Evolutionary conservation across 30 jellyfish, hydroid and myxozoan species (phyloP).

Genomic region (Chironex yamaguchii): DNA sequence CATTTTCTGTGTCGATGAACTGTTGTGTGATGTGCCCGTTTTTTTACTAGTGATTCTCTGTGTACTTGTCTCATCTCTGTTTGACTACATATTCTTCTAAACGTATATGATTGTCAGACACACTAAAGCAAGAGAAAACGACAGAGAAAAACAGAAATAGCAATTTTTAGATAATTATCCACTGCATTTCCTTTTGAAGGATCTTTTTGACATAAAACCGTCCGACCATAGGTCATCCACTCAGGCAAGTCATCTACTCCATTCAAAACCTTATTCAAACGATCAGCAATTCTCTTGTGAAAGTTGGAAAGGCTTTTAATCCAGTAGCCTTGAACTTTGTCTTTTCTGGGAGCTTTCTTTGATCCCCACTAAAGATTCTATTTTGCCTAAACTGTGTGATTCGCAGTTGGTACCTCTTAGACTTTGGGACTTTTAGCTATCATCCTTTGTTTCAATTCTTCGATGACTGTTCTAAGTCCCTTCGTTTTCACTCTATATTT

Average conservation of each 20-base stretch:
- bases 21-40: too few relatives aligned
- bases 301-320: constrained; percentile 2
- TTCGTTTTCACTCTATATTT: background rate
- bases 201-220: constrained; percentile 26
- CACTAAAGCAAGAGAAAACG: too few relatives aligned
- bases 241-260: background rate
- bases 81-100: too few relatives aligned
- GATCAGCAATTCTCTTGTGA: constrained; percentile 25
- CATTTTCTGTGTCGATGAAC: too few relatives aligned
- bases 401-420: background rate
- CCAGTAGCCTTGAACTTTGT: background rate
- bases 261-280: background rate
- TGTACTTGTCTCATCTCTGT: too few relatives aligned
- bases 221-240: constrained; percentile 9
- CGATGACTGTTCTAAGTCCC: background rate
- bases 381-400: background rate
- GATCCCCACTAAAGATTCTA: background rate
- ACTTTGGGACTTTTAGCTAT: background rate
- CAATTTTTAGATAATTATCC: background rate
- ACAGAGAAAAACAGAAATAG: too few relatives aligned
- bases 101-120: too few relatives aligned
- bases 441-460: background rate
- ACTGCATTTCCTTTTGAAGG: constrained; percentile 12
- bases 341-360: too few relatives aligned
- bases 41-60: too few relatives aligned